Evolutionary conservation across 2,113 vertebrate species (phyloP).

Genomic region (Ascaphus truei): DNA sequence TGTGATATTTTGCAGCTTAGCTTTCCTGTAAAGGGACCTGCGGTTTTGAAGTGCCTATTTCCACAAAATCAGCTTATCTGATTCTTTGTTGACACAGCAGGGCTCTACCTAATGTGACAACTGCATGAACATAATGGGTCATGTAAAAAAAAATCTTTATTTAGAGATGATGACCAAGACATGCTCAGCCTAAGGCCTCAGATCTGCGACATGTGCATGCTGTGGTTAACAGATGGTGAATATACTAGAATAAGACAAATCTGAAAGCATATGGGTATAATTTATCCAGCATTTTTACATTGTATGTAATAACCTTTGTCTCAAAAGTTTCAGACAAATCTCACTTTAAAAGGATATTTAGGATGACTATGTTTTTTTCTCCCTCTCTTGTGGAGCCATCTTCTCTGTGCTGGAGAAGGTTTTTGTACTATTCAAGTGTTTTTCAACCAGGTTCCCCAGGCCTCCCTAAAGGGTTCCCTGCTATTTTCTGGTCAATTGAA

Average conservation of each 20-base stretch:
- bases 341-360: too few relatives aligned
- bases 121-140: slow-evolving; percentile 3
- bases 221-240: slow-evolving; percentile 3
- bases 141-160: neutral
- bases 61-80: slow-evolving; percentile 13
- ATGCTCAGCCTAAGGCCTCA: neutral
- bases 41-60: neutral
- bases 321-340: too few relatives aligned
- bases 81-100: neutral
- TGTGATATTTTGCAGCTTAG: too few relatives aligned
- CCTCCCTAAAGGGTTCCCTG: too few relatives aligned
- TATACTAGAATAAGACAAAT: neutral
- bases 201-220: neutral
- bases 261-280: neutral
- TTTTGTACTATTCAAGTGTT: too few relatives aligned
- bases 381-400: too few relatives aligned
- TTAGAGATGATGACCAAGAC: neutral
- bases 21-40: too few relatives aligned
- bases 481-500: too few relatives aligned
- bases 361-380: too few relatives aligned
- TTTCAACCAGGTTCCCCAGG: too few relatives aligned
- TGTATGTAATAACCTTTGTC: neutral
- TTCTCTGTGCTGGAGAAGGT: too few relatives aligned
- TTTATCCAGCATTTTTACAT: neutral
- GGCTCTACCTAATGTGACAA: slow-evolving; percentile 16